Evolutionary conservation across 53 echinoderm and acorn worm genomes (phyloP), one percentile per base, ranked within the genome.

Genomic region (Echinarachnius parma): DNA sequence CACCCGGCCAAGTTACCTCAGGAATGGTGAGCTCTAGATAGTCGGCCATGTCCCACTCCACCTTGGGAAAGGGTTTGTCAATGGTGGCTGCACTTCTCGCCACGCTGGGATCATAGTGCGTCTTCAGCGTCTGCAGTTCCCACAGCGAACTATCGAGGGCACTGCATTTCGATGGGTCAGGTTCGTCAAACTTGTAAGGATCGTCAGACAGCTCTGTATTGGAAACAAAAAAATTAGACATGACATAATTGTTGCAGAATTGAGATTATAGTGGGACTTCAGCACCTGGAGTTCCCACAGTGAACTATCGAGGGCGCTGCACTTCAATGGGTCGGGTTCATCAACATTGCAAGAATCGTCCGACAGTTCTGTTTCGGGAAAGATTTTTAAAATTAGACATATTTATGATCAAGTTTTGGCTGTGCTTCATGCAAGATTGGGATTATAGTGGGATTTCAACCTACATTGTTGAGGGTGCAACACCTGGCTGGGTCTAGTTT

Each of bases 131-230:
- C 52, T 98, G 68, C 18, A 91, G 34, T 75, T 98, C 98, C 91
- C 98, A 91, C 11, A 98, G 83, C 20, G 91, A 88, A 62, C 98
- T 98, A n/a, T 91, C 91, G 29, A 92, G 31, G 34, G 91, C 98
- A 3, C 28, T 64, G 48, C 87, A 83, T 61, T 88, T 80, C 35
- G 88, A 63, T 25, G 88, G 98, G 59, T 98, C 88, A 34, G 77
- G 30, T 60, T 98, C 98, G 5, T 81, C 84, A 82, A 86, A 77
- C 21, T 76, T 44, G 75, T 88, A 98, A 2, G 98, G 98, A 49
- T 98, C 98, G 32, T 58, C 66, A 18, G 56, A 39, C 5, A 88
- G 34, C 53, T 88, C 92, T 92, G 61, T 21, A 42, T 48, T 48
- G 39, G 75, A 28, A 22, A 15, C 22, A 24, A 21, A 39, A 24